Evolutionary conservation across 2,888 invertebrate species (phyloP).

Genomic region (Erebia palarica): DNA sequence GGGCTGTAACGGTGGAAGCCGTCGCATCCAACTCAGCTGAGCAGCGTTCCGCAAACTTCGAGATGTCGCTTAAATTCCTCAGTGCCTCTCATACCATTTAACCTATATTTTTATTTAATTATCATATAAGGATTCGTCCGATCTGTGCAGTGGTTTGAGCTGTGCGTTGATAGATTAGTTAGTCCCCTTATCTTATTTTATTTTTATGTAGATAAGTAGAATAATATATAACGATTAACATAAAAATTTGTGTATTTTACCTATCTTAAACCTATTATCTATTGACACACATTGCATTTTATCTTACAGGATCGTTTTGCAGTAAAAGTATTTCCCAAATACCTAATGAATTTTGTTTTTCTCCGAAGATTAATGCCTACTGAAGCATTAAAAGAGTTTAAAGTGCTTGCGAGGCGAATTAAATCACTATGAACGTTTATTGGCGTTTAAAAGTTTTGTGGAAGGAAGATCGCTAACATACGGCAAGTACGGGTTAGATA

Average conservation of each 20-base stretch:
- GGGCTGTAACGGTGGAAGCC: no score
- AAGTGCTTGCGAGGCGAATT: slow-evolving; percentile 16
- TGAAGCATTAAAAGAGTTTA: slow-evolving; percentile 13
- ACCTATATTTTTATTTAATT: no score
- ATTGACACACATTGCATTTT: not conserved
- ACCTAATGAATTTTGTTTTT: slow-evolving; percentile 14
- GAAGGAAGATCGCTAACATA: slow-evolving; percentile 9
- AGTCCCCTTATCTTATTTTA: no score
- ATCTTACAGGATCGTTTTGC: no score
- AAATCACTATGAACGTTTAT: slow-evolving; percentile 22
- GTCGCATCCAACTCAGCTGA: no score
- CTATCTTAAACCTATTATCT: not conserved
- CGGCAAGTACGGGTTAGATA: not conserved
- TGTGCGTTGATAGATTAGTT: no score
- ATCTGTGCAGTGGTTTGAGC: no score
- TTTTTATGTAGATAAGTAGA: no score
- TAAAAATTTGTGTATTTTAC: not conserved
- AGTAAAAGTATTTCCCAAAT: not conserved
- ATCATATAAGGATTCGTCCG: no score
- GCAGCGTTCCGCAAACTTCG: no score
- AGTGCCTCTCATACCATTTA: no score
- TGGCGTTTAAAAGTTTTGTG: slow-evolving; percentile 26
- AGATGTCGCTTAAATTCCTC: no score
- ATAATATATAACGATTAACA: not conserved
- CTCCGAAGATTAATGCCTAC: slow-evolving; percentile 10